These are phyloP conservation scores for Troides oblongomaculatus DNA, from an alignment of 2,888 invertebrate genomes.

Conservation along the genomic window DNA sequence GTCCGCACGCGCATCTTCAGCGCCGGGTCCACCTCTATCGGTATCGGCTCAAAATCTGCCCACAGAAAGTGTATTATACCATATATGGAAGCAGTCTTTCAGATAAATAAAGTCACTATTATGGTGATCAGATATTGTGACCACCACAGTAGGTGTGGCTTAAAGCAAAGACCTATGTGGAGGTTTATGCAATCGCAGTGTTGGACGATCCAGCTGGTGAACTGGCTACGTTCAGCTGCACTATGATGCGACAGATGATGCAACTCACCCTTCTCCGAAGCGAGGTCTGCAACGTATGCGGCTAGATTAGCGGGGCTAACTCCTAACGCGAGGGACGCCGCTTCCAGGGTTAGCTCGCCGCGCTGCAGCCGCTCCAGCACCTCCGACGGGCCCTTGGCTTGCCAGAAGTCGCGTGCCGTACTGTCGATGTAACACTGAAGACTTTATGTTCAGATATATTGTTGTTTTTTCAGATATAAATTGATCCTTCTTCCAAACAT, in stretches of 20 bases:
- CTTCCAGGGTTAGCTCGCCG: conserved; percentile 85
- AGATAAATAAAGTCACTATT: no score
- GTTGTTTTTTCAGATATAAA: no score
- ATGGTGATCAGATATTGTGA: no score
- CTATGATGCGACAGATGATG: no score
- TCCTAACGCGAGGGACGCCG: conserved; percentile 87
- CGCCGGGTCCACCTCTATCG: conserved; percentile 63
- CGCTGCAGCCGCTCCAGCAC: conserved; percentile 85
- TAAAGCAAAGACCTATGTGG: no score
- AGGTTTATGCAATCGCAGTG: no score
- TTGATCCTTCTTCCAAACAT: no score
- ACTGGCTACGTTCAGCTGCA: no score
- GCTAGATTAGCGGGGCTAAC: conserved; percentile 87
- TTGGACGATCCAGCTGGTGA: no score
- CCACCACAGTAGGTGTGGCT: no score
- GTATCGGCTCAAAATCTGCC: conserved; percentile 64
- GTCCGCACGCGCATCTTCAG: conserved; percentile 49
- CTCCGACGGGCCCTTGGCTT: conserved; percentile 87
- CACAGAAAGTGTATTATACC: background rate
- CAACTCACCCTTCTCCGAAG: conserved; percentile 45
- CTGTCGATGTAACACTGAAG: conserved; percentile 38
- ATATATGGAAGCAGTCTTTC: background rate
- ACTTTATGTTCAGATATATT: no score
- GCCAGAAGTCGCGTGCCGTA: conserved; percentile 85
- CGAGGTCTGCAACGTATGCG: conserved; percentile 77